Evolutionary conservation across 2,797 vertebrate genomes (phyloP).

Genomic region (Manis pentadactyla): DNA sequence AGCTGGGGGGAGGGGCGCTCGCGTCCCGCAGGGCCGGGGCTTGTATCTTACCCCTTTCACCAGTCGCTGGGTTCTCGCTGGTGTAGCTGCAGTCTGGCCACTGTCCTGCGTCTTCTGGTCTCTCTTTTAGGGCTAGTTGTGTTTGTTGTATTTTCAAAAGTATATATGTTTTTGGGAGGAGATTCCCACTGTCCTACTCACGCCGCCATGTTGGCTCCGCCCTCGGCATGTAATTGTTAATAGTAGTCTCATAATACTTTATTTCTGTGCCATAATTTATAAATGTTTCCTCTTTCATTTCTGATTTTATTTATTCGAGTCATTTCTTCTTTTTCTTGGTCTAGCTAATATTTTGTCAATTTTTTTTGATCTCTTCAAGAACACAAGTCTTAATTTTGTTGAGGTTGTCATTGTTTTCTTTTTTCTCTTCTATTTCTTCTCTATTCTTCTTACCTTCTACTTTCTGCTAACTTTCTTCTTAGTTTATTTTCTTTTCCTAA

Average conservation of each 20-base stretch:
- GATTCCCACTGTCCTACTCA: too few species aligned
- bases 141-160: too few species aligned
- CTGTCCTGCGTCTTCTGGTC: too few species aligned
- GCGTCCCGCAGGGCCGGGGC: too few species aligned
- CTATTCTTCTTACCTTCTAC: neutral
- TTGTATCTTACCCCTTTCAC: too few species aligned
- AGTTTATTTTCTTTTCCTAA: neutral
- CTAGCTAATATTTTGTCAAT: neutral
- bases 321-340: neutral
- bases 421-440: neutral
- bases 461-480: neutral
- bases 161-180: too few species aligned
- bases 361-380: neutral
- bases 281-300: neutral
- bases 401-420: neutral
- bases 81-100: too few species aligned
- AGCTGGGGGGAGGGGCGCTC: too few species aligned
- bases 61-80: too few species aligned
- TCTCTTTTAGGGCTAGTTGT: too few species aligned
- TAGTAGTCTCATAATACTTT: neutral
- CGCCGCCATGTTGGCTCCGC: too few species aligned
- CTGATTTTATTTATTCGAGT: neutral
- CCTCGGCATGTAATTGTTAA: neutral
- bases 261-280: neutral
- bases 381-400: neutral